Evolutionary conservation across 2,113 vertebrate species (phyloP).

Genomic region (Seriola dumerili): DNA sequence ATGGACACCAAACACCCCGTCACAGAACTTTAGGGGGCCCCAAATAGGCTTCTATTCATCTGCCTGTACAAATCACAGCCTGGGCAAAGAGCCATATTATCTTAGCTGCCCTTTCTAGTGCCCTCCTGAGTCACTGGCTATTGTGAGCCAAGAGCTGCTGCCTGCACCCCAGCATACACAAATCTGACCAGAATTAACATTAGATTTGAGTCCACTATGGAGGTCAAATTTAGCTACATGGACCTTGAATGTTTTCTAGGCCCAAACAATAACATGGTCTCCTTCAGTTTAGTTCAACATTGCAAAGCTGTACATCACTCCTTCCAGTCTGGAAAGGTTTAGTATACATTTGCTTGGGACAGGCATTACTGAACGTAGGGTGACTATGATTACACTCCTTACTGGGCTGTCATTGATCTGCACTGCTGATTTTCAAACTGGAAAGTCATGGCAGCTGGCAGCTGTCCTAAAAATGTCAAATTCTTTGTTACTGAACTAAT

Average conservation of each 20-base stretch:
- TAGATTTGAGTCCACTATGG: constrained; percentile 33
- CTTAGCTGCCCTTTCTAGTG: constrained; percentile 79
- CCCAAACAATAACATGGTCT: constrained; percentile 28
- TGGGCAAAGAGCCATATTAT: constrained; percentile 79
- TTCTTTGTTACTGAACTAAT: constrained; percentile 19
- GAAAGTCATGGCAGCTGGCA: constrained; percentile 3
- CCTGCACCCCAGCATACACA: constrained; percentile 63
- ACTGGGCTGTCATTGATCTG: neutral
- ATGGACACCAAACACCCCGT: constrained; percentile 79
- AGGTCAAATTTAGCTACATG: constrained; percentile 42
- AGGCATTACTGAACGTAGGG: neutral
- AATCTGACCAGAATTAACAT: constrained; percentile 64
- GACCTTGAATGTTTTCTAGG: constrained; percentile 14
- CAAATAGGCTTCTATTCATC: constrained; percentile 80
- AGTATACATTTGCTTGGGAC: neutral
- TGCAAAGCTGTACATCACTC: neutral
- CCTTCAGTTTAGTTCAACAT: neutral
- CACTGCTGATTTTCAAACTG: neutral
- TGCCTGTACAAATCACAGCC: constrained; percentile 77
- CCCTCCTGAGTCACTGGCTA: constrained; percentile 74
- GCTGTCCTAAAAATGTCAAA: constrained; percentile 16
- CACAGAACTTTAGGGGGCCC: constrained; percentile 73
- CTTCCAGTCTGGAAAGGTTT: neutral
- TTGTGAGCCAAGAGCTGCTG: constrained; percentile 73
- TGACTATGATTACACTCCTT: neutral